A percentile compares a stretch with the other conserved stretches of the same genome.
Conservation (phyloP, 2,888 invertebrate genomes). For the Nemurella pictetii region DNA sequence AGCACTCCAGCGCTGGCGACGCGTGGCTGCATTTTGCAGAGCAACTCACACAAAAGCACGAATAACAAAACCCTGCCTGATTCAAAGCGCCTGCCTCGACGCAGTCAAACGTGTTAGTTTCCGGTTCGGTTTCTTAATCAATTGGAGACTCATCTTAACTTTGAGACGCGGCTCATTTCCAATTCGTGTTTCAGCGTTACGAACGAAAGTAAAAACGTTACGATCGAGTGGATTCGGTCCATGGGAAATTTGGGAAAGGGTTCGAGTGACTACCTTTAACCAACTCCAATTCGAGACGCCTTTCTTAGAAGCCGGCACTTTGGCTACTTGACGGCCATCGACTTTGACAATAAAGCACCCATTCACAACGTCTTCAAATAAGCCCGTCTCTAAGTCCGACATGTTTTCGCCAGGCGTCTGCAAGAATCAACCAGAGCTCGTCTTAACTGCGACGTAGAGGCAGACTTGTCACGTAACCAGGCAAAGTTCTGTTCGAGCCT, state of each 20-base stretch:
- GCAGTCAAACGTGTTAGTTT: neutral
- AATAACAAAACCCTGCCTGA: neutral
- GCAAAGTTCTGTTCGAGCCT: neutral
- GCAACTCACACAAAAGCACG: neutral
- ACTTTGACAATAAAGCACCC: conserved; percentile 63
- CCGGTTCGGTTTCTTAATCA: neutral
- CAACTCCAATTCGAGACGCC: conserved; percentile 65
- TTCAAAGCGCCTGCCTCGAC: neutral
- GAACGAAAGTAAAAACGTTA: conserved; percentile 2
- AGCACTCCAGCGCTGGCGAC: neutral
- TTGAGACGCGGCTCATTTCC: neutral
- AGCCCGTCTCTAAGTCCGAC: conserved; percentile 55
- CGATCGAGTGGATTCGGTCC: neutral
- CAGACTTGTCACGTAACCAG: neutral
- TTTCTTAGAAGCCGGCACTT: conserved; percentile 65
- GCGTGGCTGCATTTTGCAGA: too few relatives aligned
- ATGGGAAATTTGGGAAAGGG: neutral
- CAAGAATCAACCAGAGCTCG: conserved; percentile 39
- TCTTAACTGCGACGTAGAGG: neutral
- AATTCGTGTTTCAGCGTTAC: neutral
- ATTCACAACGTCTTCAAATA: conserved; percentile 61
- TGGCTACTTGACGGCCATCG: conserved; percentile 65
- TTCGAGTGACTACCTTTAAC: conserved; percentile 60
- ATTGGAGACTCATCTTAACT: conserved; percentile 15
- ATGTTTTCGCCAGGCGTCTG: conserved; percentile 35